Evolutionary conservation across 2,797 vertebrate species (phyloP).

Genomic region (Coreius guichenoti): DNA sequence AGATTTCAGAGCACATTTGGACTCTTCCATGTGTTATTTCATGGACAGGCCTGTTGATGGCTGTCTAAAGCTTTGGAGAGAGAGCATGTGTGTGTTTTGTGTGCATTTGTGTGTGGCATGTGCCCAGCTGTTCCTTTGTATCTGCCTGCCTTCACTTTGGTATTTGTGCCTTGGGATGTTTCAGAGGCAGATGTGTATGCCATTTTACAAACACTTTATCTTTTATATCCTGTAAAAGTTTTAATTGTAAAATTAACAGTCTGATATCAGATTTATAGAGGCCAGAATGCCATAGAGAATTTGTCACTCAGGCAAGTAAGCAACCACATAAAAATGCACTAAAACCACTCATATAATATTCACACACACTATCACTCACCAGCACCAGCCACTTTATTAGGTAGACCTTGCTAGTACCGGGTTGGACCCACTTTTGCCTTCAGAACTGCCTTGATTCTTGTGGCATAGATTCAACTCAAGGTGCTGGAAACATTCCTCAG

Average conservation of each 20-base stretch:
- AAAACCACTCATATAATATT: not conserved
- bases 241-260: conserved; percentile 3
- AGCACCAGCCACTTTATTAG: not conserved
- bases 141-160: conserved; percentile 36
- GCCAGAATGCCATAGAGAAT: not conserved
- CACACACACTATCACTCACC: not conserved
- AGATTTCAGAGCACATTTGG: conserved; percentile 11
- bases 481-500: not conserved
- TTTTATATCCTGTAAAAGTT: conserved; percentile 7
- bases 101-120: conserved; percentile 1
- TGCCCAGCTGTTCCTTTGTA: conserved; percentile 39
- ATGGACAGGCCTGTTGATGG: conserved; percentile 33
- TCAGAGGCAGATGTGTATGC: conserved; percentile 1
- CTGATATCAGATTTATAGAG: conserved; percentile 7
- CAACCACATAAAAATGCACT: conserved; percentile 1
- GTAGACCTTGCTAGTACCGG: not conserved
- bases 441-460: not conserved
- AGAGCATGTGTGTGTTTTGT: conserved; percentile 18
- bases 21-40: conserved; percentile 23
- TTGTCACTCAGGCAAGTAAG: not conserved
- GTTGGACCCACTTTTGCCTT: not conserved
- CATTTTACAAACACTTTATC: not conserved
- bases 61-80: conserved; percentile 39
- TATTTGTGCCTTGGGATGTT: conserved; percentile 29
- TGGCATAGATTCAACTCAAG: not conserved